Percentiles rank a stretch among this genome's conserved stretches.
These are phyloP conservation scores for Orthosia cruda DNA, from an alignment of 2,888 invertebrate genomes.

Conservation along the genomic window DNA sequence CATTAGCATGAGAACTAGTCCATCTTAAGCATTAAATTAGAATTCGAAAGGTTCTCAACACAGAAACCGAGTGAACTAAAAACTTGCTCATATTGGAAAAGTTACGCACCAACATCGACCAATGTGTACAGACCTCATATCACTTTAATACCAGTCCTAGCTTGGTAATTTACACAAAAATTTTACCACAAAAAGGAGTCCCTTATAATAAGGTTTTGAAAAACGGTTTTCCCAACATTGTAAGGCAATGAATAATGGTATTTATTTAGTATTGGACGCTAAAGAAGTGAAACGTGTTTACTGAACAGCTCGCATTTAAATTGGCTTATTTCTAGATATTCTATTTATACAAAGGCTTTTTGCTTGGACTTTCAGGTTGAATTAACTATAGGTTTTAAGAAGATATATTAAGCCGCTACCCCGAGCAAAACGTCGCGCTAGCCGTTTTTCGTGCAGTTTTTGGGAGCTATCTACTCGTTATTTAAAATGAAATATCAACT, in stretches of 20 bases:
- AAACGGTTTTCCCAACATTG: constrained; percentile 38
- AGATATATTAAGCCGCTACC: no score
- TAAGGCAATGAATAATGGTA: constrained; percentile 37
- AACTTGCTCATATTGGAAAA: no score
- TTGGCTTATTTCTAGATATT: constrained; percentile 40
- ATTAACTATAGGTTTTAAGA: not conserved
- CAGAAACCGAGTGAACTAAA: no score
- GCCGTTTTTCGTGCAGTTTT: no score
- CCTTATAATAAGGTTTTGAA: constrained; percentile 16
- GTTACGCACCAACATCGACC: not conserved
- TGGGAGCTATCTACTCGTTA: no score
- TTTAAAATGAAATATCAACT: no score
- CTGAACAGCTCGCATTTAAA: constrained; percentile 50
- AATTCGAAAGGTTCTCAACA: not conserved
- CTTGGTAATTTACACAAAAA: constrained; percentile 48
- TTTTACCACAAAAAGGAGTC: constrained; percentile 34
- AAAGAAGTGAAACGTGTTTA: constrained; percentile 39
- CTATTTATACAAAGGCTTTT: constrained; percentile 6
- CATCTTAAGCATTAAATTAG: not conserved
- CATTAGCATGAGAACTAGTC: not conserved
- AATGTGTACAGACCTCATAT: not conserved
- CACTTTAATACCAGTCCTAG: constrained; percentile 20
- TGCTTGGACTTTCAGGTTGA: not conserved
- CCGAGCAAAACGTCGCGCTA: no score
- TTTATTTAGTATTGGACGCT: constrained; percentile 43